A percentile compares a stretch with the other conserved stretches of the same genome.
Evolutionary conservation across 53 echinoderm and acorn worm genomes (phyloP).

Genomic region (Holothuria leucospilota): DNA sequence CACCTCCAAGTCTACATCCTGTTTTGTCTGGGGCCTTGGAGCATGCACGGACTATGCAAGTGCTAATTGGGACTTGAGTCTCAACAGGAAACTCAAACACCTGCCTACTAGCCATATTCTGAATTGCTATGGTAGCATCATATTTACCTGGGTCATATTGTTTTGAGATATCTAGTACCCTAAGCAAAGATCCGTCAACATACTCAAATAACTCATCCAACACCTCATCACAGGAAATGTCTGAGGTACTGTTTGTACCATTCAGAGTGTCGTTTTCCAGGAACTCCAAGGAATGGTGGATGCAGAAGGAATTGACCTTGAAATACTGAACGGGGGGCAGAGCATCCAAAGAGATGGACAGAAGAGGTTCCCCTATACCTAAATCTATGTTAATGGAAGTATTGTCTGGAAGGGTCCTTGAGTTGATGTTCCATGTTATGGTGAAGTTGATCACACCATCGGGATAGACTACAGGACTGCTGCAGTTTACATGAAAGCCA

Average conservation of each 20-base stretch:
- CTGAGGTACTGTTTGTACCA: neutral
- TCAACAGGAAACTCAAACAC: constrained; percentile 57
- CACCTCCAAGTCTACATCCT: constrained; percentile 54
- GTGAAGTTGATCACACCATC: constrained; percentile 67
- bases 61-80: constrained; percentile 70
- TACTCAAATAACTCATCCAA: constrained; percentile 1
- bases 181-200: constrained; percentile 45
- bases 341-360: constrained; percentile 40
- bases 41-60: constrained; percentile 44
- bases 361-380: constrained; percentile 49
- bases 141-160: constrained; percentile 68
- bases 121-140: constrained; percentile 50
- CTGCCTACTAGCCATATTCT: constrained; percentile 72
- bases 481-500: constrained; percentile 62
- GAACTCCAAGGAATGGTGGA: constrained; percentile 31
- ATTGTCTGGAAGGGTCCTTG: constrained; percentile 71
- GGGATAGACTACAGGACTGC: constrained; percentile 69
- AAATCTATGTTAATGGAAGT: constrained; percentile 68
- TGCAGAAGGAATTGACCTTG: constrained; percentile 35
- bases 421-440: constrained; percentile 59
- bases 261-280: constrained; percentile 4
- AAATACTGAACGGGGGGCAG: constrained; percentile 10
- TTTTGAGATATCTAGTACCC: constrained; percentile 53
- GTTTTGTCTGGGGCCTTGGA: constrained; percentile 43
- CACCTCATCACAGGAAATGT: neutral